Evolutionary conservation across 2,113 vertebrate genomes (phyloP), one percentile per base, ranked within the genome.

Genomic region (Vireo altiloquus): DNA sequence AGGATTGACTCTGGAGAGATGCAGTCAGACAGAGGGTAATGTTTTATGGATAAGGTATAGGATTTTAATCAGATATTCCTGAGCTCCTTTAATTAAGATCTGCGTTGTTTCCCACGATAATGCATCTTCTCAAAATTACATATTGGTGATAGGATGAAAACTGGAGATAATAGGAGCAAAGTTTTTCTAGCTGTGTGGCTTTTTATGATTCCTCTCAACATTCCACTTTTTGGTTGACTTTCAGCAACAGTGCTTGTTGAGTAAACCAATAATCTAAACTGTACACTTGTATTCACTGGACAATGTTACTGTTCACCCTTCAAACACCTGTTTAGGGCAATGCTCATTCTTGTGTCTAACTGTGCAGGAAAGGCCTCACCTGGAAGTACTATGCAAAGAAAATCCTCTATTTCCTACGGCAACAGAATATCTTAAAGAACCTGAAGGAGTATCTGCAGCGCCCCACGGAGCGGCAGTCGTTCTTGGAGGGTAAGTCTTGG

Each of bases 301-400:
- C 57, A 80, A 92, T 37, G 47, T 42, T n/a, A 2, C 35, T 65
- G 23, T 33, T 91, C n/a, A 28, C 70, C 27, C 44, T 68, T 75
- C 25, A 75, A 72, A n/a, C 37, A n/a, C 49, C 70, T 54, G 0
- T 40, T 82, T 7, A 88, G 63, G 39, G 70, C 61, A 95, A 44
- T 72, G 1, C 50, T 54, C 7, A 22, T 74, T 71, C 49, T 64
- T 87, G 86, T 90, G 56, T 94, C 95, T 95, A 20, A 64, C 89
- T 87, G 37, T 94, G 56, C 96, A 99, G 99, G 97, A 99, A 99
- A 98, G 99, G 98, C 81, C 97, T 99, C 97, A 99, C 99, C 12
- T 97, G 99, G 98, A 99, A 99, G 94, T 99, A 99, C 97, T 99
- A 99, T 93, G 99, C 99, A 94, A 99, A 99, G 98, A 99, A 99